Evolutionary conservation across 2,888 invertebrate genomes (phyloP), one percentile per base, ranked within the genome.

Genomic region (Papilio gigon): DNA sequence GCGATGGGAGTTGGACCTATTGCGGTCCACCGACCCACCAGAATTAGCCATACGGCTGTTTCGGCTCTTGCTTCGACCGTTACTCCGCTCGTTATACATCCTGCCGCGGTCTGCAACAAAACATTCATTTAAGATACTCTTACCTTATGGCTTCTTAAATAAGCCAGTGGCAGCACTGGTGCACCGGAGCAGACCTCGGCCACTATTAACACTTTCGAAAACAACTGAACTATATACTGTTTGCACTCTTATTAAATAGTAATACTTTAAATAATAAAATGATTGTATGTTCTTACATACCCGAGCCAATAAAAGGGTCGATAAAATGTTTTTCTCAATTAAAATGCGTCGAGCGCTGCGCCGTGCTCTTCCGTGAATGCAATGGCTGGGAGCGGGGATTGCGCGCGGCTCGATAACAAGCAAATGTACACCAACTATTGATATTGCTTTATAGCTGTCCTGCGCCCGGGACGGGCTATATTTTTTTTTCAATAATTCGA

Each of bases 391-490:
- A 30, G 53, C 53, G 53, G 53, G 53, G 53, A 14, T 30, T 53
- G 53, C n/a, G 53, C 53, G 53, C 53, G n/a, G 27, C 53, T 53
- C 53, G 53, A 53, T 53, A 27, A 53, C 53, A 30, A 53, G 30
- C n/a, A 53, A 53, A 27, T 53, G 53, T 53, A 53, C 53, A 53
- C 27, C 53, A n/a, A 53, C 53, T 53, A 53, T 30, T 53, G n/a
- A 27, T 53, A 53, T n/a, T 53, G 27, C 27, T 27, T 53, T 53
- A 53, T 53, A 53, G 30, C 53, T 4, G n/a, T 53, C 30, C n/a
- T 17, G 53, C 27, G 17, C 30, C 11, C 6, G 53, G 30, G 30
- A 53, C 30, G 53, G 27, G 9, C n/a, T 53, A 1, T 9, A 9
- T 20, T 12, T 53, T 53, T 53, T 53, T 14, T 27, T 53, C 5